These are phyloP conservation scores for Neodiprion fabricii DNA, from an alignment of 1,140 invertebrate genomes.

Conservation along the genomic window DNA sequence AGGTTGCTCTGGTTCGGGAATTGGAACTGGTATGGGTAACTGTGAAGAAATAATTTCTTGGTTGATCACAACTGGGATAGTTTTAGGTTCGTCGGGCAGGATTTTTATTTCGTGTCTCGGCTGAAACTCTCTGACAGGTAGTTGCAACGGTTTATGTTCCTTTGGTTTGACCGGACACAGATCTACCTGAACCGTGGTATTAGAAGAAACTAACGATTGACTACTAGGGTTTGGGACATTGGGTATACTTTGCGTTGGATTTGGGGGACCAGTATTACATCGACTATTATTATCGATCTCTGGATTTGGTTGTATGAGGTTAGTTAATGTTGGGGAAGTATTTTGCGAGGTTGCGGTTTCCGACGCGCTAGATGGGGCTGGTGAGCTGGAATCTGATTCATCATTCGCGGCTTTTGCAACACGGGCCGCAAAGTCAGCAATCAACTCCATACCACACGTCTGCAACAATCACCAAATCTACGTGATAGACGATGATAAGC, in stretches of 20 bases:
- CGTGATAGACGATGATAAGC: slow-evolving; percentile 48
- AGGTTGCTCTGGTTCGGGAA: slow-evolving; percentile 8
- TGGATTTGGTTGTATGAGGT: slow-evolving; percentile 33
- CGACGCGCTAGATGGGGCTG: slow-evolving; percentile 9
- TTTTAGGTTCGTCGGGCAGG: slow-evolving; percentile 30
- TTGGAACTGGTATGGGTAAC: slow-evolving; percentile 19
- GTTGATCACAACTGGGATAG: slow-evolving; percentile 25
- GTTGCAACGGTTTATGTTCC: slow-evolving; percentile 42
- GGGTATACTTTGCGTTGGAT: slow-evolving; percentile 31
- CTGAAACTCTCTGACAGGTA: slow-evolving; percentile 39
- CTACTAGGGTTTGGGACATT: slow-evolving; percentile 21
- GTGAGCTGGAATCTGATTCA: slow-evolving; percentile 28
- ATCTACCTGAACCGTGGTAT: slow-evolving; percentile 28
- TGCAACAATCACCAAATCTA: slow-evolving; percentile 55
- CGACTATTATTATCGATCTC: slow-evolving; percentile 37
- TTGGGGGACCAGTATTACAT: slow-evolving; percentile 35
- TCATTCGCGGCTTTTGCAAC: slow-evolving; percentile 51
- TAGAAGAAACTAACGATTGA: slow-evolving; percentile 35
- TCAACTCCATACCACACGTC: slow-evolving; percentile 44
- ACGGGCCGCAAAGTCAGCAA: slow-evolving; percentile 51
- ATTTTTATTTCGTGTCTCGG: slow-evolving; percentile 39
- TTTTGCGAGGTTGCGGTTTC: slow-evolving; percentile 31
- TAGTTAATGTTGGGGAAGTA: slow-evolving; percentile 33
- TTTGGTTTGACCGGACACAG: slow-evolving; percentile 28
- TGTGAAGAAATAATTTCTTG: slow-evolving; percentile 43